Evolutionary conservation across 2,888 invertebrate genomes (phyloP).

Genomic region (Archips crataeganus): DNA sequence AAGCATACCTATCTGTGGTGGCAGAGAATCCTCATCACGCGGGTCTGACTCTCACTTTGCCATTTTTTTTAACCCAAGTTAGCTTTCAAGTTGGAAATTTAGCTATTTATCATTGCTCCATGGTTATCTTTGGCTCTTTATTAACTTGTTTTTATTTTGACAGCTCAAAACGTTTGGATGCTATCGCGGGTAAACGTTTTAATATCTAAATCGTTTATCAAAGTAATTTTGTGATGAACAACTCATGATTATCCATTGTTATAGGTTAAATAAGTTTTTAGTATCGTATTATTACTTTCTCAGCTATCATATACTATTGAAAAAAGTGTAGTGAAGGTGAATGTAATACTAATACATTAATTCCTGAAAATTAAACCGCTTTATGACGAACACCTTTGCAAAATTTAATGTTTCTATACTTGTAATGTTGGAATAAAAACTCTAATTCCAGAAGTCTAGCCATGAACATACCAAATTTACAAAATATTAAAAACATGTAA

Average conservation of each 20-base stretch:
- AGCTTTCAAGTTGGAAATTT: slow-evolving; percentile 19
- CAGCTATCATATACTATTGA: too few species aligned
- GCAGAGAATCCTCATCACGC: not conserved
- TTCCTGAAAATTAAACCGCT: too few species aligned
- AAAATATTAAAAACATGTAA: too few species aligned
- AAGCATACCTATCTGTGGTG: not conserved
- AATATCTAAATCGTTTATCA: not conserved
- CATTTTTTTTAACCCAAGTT: slow-evolving; percentile 14
- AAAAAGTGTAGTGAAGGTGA: too few species aligned
- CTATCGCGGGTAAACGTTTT: slow-evolving; percentile 16
- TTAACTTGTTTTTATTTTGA: slow-evolving; percentile 35
- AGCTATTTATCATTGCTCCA: slow-evolving; percentile 24
- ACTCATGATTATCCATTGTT: not conserved
- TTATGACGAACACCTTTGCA: too few species aligned
- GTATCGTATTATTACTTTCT: too few species aligned
- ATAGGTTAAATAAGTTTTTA: too few species aligned
- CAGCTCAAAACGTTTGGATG: slow-evolving; percentile 1
- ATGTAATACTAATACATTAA: too few species aligned
- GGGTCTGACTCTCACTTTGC: not conserved
- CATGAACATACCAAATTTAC: too few species aligned
- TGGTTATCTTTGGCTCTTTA: slow-evolving; percentile 31
- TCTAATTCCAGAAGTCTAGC: too few species aligned
- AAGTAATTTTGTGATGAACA: slow-evolving; percentile 1
- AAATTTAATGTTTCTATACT: too few species aligned
- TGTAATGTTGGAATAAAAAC: too few species aligned